Conservation (phyloP, 2,797 vertebrate species). For the Coluber constrictor region DNA sequence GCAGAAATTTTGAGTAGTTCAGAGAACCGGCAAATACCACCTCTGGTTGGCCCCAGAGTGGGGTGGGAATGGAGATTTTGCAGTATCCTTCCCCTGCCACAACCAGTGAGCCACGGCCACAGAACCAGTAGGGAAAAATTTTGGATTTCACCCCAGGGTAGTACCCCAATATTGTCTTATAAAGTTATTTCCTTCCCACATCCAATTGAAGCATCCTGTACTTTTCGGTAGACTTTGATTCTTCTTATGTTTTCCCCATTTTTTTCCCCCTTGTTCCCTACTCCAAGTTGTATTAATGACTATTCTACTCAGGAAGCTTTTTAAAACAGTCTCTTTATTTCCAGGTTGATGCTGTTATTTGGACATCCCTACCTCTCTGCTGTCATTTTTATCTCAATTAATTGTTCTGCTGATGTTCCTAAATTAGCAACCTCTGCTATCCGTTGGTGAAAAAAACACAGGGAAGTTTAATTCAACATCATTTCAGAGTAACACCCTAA, state of each 20-base stretch:
- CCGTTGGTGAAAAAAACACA: neutral
- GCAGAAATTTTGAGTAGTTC: too few species aligned
- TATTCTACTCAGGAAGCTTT: neutral
- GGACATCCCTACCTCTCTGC: neutral
- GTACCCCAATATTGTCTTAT: too few species aligned
- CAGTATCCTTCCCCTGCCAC: too few species aligned
- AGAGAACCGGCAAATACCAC: too few species aligned
- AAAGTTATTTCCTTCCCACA: neutral
- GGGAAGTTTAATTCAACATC: neutral
- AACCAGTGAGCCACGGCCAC: too few species aligned
- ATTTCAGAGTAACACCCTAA: neutral
- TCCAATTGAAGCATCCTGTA: neutral
- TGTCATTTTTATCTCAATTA: neutral
- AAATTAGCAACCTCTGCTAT: neutral
- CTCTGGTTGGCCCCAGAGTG: too few species aligned
- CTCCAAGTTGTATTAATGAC: neutral
- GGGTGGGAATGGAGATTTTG: too few species aligned
- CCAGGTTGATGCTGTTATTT: neutral
- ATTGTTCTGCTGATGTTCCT: neutral
- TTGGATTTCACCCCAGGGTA: too few species aligned
- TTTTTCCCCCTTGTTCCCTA: neutral
- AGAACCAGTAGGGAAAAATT: too few species aligned
- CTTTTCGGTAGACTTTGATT: neutral
- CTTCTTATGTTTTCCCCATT: neutral
- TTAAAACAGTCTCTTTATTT: neutral